Base-by-base conservation (phyloP, 2,888 invertebrate genomes). In the Limnephilus lunatus region DNA sequence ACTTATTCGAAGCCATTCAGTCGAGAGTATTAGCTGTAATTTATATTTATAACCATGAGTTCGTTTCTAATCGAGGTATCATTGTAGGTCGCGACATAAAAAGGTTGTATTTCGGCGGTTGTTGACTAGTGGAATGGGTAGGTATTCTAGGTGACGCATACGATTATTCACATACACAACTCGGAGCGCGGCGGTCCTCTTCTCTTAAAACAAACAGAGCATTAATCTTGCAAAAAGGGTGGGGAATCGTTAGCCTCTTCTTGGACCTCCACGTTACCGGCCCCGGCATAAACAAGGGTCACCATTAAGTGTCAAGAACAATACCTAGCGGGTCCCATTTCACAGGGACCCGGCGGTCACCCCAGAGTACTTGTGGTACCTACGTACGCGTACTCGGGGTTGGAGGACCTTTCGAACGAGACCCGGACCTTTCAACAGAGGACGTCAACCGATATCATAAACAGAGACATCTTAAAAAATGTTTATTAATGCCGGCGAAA, bases 201-300 rank as follows among this genome's bases (percentile, higher is more conserved):
- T 35, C 91, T 88, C 88, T 86, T 88, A 87, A 48, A 39, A 90
- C 32, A 88, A 93, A 93, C 93, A 91, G 91, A 93, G 92, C 93
- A 93, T 93, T 93, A 93, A 93, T 93, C 93, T 93, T 93, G 93
- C 92, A 92, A 93, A 93, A 93, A 93, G 91, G 93, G 90, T 39
- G 90, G 90, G 90, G 83, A 93, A 93, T 93, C 93, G 93, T 93
- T 91, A 93, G 93, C 93, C 92, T 89, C 87, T 87, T 87, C 87
- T 87, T 85, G 82, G 87, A 35, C 91, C 91, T 93, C 81, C 91
- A 81, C 87, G 87, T 82, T 91, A 81, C 88, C 92, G 92, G 89
- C 92, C 91, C 89, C 92, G 32, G 85, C 89, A 32, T 92, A 93
- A 93, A 93, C 93, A 93, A 93, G 93, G 93, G 93, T 93, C 93